Conservation (phyloP, 2,888 invertebrate genomes). For the Rhodophaea formosa region DNA sequence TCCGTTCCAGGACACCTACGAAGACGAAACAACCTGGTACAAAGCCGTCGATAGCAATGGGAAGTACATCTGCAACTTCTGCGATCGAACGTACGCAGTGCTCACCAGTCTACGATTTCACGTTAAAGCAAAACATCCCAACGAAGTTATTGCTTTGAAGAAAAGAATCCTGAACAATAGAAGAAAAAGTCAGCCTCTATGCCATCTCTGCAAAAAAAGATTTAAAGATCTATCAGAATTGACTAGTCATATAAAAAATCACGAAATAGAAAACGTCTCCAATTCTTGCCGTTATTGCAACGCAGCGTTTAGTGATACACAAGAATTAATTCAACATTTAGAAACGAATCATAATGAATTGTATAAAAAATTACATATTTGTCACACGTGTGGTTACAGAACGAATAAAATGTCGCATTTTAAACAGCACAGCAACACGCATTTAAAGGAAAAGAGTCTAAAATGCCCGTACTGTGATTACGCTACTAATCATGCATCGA, state of each 20-base stretch:
- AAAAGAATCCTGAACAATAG: slow-evolving; percentile 29
- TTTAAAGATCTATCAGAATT: slow-evolving; percentile 31
- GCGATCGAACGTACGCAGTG: slow-evolving; percentile 40
- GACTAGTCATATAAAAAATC: slow-evolving; percentile 32
- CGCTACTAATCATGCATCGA: slow-evolving; percentile 38
- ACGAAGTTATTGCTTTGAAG: slow-evolving; percentile 29
- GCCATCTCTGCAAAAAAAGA: slow-evolving; percentile 38
- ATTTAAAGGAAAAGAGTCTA: slow-evolving; percentile 28
- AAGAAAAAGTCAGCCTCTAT: slow-evolving; percentile 33
- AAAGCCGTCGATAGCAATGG: slow-evolving; percentile 32
- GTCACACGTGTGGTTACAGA: slow-evolving; percentile 40
- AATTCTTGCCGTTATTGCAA: slow-evolving; percentile 36
- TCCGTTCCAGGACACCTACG: slow-evolving; percentile 24
- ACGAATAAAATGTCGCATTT: slow-evolving; percentile 41
- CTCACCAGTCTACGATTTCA: slow-evolving; percentile 38
- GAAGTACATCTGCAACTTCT: slow-evolving; percentile 41
- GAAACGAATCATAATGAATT: slow-evolving; percentile 29
- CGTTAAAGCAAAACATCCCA: slow-evolving; percentile 37
- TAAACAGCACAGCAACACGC: slow-evolving; percentile 38
- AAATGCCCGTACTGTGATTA: slow-evolving; percentile 42
- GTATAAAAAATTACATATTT: slow-evolving; percentile 26
- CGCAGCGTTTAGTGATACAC: slow-evolving; percentile 31
- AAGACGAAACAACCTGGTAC: slow-evolving; percentile 30
- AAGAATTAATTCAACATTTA: slow-evolving; percentile 33
- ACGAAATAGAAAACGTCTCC: slow-evolving; percentile 27